A percentile compares a stretch with the other conserved stretches of the same genome.
These are phyloP conservation scores for Petrocephalus zakoni DNA, from an alignment of 2,113 vertebrate genomes.

Conservation along the genomic window DNA sequence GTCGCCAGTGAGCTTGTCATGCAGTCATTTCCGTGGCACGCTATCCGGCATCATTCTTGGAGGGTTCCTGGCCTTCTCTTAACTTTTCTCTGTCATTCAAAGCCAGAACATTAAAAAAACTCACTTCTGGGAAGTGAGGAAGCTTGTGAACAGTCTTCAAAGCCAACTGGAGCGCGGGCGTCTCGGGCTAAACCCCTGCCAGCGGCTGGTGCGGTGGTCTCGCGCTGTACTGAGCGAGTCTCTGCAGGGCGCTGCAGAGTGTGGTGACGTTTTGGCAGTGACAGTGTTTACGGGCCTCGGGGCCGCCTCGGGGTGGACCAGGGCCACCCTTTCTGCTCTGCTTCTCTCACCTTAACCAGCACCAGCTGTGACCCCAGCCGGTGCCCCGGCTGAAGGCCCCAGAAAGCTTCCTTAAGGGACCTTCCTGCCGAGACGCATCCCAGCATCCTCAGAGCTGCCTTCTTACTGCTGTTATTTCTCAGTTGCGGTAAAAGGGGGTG, in stretches of 20 bases:
- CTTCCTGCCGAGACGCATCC: not conserved
- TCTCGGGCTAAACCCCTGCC: not conserved
- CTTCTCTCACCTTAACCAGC: not conserved
- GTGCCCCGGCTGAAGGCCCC: not conserved
- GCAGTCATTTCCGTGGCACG: not conserved
- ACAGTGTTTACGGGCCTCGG: not conserved
- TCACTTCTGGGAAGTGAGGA: conserved; percentile 9
- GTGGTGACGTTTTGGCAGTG: not conserved
- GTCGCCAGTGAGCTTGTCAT: not conserved
- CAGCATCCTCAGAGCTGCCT: not conserved
- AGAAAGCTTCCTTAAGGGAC: not conserved
- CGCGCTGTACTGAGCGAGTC: not conserved
- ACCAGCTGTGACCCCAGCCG: not conserved
- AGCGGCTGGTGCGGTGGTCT: not conserved
- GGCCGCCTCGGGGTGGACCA: no score
- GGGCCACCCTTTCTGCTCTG: not conserved
- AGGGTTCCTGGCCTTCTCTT: not conserved
- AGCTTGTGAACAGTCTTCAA: not conserved
- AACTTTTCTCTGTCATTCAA: not conserved
- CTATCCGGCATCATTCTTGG: not conserved
- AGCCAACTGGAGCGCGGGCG: not conserved
- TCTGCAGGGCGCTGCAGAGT: not conserved
- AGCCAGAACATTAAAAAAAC: not conserved
- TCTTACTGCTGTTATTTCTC: not conserved
- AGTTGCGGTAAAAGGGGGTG: not conserved